These are phyloP conservation scores for Crossaster papposus DNA, from an alignment of 53 echinoderm and acorn worm genomes.

Conservation along the genomic window DNA sequence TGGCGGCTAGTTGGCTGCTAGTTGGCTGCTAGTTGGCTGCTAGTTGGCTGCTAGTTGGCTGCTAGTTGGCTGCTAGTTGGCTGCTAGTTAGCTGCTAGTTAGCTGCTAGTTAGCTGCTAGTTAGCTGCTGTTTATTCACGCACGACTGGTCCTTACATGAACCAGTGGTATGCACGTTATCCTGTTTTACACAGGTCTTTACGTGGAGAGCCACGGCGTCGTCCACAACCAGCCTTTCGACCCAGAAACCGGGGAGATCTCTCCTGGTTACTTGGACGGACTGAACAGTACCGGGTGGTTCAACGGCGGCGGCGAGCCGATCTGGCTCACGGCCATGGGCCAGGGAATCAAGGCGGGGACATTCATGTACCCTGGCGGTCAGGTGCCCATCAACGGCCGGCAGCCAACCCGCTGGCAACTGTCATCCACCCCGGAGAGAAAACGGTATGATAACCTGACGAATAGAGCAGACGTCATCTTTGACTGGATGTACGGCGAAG, in stretches of 20 bases:
- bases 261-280: conserved; percentile 57
- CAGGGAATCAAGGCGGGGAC: conserved; percentile 88
- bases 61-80: too few relatives aligned
- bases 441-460: conserved; percentile 32
- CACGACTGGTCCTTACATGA: not conserved
- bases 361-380: conserved; percentile 89
- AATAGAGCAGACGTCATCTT: conserved; percentile 70
- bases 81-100: too few relatives aligned
- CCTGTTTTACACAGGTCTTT: conserved; percentile 59
- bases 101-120: too few relatives aligned
- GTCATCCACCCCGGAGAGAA: conserved; percentile 28
- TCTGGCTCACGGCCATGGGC: conserved; percentile 83
- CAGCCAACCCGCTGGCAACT: conserved; percentile 53
- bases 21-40: too few relatives aligned
- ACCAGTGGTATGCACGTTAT: not conserved
- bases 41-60: too few relatives aligned
- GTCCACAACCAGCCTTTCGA: conserved; percentile 80
- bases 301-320: conserved; percentile 69
- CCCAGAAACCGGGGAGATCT: conserved; percentile 61
- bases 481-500: conserved; percentile 74
- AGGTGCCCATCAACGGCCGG: conserved; percentile 78
- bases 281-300: conserved; percentile 79
- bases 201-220: conserved; percentile 90
- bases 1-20: too few relatives aligned
- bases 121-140: too few relatives aligned